Base-by-base conservation (phyloP, 2,888 invertebrate genomes). In the Rhamnusium bicolor region DNA sequence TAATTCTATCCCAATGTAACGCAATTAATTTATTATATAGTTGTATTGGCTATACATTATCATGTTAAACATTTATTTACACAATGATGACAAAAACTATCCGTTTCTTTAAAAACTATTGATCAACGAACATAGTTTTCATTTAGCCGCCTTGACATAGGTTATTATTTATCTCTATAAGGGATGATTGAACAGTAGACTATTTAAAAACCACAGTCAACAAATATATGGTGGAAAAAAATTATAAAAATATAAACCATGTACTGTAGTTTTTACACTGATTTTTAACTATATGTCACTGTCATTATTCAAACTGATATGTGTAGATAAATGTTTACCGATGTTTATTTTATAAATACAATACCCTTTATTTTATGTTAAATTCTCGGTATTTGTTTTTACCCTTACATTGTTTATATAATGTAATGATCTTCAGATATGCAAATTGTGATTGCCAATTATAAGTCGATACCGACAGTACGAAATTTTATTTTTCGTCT, bases 401-500 rank as follows among this genome's bases (percentile, higher is more conserved):
- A 72, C 66, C 68, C 82, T 81, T 82, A 83, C 82, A 78, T 83
- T 79, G 78, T 82, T 81, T 81, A 81, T 82, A 78, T 82, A 79
- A 58, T 40, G 32, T 58, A 58, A 78, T 80, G 77, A 77, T 80
- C 77, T 75, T 72, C 65, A 62, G 74, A 80, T 79, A 80, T 79
- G 79, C 78, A 80, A 77, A 74, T 79, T 66, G 68, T 75, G 77
- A 80, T 80, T 81, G 77, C 76, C 75, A 79, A 80, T 82, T 83
- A 81, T 75, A 78, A 80, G 67, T 80, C 79, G 68, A 79, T 75
- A 75, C 80, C 81, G 79, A 78, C 81, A 80, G 81, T 78, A 81
- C 80, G 82, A 81, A 82, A 81, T 83, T 82, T 84, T 60, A 82
- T 81, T 82, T 84, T 84, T 80, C 83, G 84, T 75, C 82, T 84